Conservation (phyloP, 2,888 invertebrate species). For the Drosophila falleni region DNA sequence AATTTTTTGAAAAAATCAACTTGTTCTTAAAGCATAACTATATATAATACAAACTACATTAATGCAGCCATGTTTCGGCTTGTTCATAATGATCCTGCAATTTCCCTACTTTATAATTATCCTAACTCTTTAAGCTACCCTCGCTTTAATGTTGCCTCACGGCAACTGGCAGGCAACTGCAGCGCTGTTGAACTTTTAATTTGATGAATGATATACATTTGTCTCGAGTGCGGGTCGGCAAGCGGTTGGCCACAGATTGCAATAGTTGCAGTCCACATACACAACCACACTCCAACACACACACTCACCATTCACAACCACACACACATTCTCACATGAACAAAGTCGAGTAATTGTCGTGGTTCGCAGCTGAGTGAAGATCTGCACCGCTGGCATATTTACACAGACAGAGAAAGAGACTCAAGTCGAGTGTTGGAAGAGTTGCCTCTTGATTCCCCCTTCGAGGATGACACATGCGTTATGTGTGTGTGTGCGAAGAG, state of each 20-base stretch:
- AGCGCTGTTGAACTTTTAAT: constrained; percentile 77
- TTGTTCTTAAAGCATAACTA: too few species aligned
- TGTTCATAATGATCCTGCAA: background rate
- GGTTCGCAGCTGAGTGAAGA: constrained; percentile 62
- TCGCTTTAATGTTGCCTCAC: constrained; percentile 56
- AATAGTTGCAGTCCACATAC: constrained; percentile 25
- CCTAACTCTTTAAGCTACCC: constrained; percentile 38
- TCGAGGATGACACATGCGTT: constrained; percentile 58
- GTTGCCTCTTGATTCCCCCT: constrained; percentile 12
- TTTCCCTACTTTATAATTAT: background rate
- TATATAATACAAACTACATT: too few species aligned
- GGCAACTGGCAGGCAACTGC: constrained; percentile 68
- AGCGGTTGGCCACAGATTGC: constrained; percentile 59
- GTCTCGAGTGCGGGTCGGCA: constrained; percentile 70
- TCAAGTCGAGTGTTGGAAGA: constrained; percentile 22
- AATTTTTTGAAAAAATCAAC: too few species aligned
- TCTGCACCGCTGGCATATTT: constrained; percentile 70
- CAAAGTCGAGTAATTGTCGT: constrained; percentile 68
- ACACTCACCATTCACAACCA: constrained; percentile 14
- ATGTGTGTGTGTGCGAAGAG: background rate
- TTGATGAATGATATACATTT: constrained; percentile 82
- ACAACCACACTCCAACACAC: constrained; percentile 19
- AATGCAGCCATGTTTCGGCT: too few species aligned
- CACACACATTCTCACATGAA: constrained; percentile 21
- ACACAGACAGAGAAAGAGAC: constrained; percentile 34